These are phyloP conservation scores for Dicrurus megarhynchus DNA, from an alignment of 2,113 vertebrate species.

Conservation along the genomic window DNA sequence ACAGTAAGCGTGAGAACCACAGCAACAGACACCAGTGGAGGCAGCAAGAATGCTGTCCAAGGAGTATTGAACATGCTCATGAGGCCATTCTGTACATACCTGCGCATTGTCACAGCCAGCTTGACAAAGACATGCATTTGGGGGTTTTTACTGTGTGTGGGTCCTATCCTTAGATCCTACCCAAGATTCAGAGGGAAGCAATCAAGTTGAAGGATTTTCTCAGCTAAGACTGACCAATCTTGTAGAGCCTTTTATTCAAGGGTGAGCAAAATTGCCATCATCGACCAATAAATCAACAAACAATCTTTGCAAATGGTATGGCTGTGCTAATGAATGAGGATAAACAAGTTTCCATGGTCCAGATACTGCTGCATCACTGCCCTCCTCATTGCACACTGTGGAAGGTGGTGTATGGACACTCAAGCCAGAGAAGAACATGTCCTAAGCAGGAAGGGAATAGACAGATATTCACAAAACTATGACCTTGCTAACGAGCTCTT, in stretches of 20 bases:
- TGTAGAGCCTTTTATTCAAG: not conserved
- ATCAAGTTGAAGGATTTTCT: not conserved
- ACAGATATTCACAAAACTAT: not conserved
- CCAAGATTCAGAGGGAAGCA: not conserved
- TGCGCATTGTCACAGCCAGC: not conserved
- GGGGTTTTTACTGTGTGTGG: fast-evolving
- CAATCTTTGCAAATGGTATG: not conserved
- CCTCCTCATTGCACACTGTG: not conserved
- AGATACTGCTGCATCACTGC: not conserved
- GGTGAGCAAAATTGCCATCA: not conserved
- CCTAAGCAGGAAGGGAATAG: not conserved
- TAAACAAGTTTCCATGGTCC: not conserved
- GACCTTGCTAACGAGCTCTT: not conserved
- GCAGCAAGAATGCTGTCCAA: not conserved
- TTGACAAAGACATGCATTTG: not conserved
- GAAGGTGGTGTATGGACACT: not conserved
- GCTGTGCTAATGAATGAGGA: not conserved
- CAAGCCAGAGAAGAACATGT: not conserved
- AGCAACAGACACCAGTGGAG: not conserved
- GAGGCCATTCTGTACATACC: not conserved
- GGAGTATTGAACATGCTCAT: not conserved
- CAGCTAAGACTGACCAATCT: not conserved
- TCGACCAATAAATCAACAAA: not conserved
- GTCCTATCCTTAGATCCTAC: not conserved
- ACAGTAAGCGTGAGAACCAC: not conserved